Evolutionary conservation across 2,888 invertebrate genomes (phyloP), one percentile per base, ranked within the genome.

Genomic region (Fragum sueziense): DNA sequence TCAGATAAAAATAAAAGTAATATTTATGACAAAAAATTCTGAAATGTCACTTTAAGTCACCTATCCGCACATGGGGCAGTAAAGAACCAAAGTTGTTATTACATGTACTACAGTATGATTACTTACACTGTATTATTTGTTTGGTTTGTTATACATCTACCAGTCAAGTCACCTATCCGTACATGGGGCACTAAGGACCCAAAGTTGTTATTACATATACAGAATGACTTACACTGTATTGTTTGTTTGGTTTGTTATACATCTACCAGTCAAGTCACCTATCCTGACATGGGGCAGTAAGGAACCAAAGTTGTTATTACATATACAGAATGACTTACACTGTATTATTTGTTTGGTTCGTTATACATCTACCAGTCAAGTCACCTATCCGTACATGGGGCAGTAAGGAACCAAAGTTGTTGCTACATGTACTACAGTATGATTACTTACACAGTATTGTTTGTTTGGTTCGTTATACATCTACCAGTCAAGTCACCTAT

Each of bases 41-140:
- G n/a, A n/a, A n/a, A n/a, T n/a, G n/a, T n/a, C n/a, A n/a, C n/a
- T n/a, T n/a, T n/a, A n/a, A n/a, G n/a, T n/a, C n/a, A n/a, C n/a
- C n/a, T n/a, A n/a, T n/a, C n/a, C n/a, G n/a, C n/a, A n/a, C n/a
- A n/a, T n/a, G 54, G 1, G 70, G 76, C 17, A 74, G 37, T 31
- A 76, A 73, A 33, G 61, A 41, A 11, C 83, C 83, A 71, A 84
- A 84, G 72, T 84, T 84, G 51, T 80, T 70, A n/a, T n/a, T n/a
- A n/a, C n/a, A n/a, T n/a, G n/a, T n/a, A n/a, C n/a, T 41, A 17
- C 41, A 14, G 41, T 41, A 14, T 17, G 22, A 33, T 31, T 11
- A 76, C 84, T 76, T 72, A 84, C 84, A 69, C 59, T 22, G 79
- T 74, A 54, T 84, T 84, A 31, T 69, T 81, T n/a, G 57, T 41